These are phyloP conservation scores for Achatina immaculata DNA, from an alignment of 1,140 invertebrate genomes.

Conservation along the genomic window DNA sequence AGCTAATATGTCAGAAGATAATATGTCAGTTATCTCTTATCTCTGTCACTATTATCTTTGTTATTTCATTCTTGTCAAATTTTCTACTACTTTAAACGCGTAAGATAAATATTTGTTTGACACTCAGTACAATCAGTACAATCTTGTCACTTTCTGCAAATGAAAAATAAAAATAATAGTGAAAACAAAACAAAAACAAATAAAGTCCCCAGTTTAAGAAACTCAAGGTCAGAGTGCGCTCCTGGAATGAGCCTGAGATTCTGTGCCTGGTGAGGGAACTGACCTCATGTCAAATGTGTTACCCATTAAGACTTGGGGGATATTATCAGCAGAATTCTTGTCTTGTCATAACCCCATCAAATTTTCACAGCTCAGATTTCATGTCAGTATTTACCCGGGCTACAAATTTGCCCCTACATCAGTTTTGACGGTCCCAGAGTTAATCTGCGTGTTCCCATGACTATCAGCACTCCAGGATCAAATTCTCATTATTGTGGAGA, in stretches of 20 bases:
- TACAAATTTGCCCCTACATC: constrained; percentile 4
- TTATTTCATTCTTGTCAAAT: too few species aligned
- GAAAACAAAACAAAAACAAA: too few species aligned
- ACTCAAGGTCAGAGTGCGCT: neutral
- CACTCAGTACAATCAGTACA: too few species aligned
- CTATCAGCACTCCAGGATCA: neutral
- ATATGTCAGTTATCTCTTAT: too few species aligned
- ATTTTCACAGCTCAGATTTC: neutral
- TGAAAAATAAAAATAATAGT: too few species aligned
- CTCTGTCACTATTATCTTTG: too few species aligned
- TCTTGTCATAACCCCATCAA: constrained; percentile 4
- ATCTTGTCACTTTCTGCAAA: too few species aligned
- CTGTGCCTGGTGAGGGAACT: neutral
- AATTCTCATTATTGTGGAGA: constrained; percentile 15
- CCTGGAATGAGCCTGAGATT: neutral
- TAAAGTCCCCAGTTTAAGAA: neutral
- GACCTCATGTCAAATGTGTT: constrained; percentile 9
- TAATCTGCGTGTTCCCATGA: neutral
- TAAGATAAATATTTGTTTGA: too few species aligned
- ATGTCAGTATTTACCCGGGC: constrained; percentile 2
- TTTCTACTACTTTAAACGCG: too few species aligned
- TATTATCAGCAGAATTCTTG: neutral
- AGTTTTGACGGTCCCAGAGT: neutral
- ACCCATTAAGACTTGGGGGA: neutral
- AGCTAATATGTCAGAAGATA: too few species aligned